Conservation (phyloP, 2,113 vertebrate species). For the Dryoscopus gambensis region DNA sequence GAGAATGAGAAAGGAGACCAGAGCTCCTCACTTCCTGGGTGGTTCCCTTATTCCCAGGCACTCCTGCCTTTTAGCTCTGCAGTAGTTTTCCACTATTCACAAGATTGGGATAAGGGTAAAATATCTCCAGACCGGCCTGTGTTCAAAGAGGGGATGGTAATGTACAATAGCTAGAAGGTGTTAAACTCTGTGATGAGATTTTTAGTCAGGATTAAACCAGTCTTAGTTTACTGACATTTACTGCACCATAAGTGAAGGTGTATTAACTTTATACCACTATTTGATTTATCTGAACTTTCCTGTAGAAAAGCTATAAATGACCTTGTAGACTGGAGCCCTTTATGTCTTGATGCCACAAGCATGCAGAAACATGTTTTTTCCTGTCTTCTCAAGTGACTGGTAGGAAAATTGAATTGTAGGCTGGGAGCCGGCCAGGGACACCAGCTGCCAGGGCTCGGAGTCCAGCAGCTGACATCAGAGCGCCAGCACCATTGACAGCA, state of each 20-base stretch:
- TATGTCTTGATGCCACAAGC: not conserved
- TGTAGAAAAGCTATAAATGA: not conserved
- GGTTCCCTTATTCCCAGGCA: not conserved
- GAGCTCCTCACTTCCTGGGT: not conserved
- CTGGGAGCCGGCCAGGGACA: constrained; percentile 30
- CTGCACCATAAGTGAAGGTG: not conserved
- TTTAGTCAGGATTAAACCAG: not conserved
- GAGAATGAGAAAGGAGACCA: not conserved
- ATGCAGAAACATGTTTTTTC: not conserved
- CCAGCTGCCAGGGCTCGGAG: not conserved
- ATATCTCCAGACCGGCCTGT: not conserved
- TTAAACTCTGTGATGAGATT: not conserved
- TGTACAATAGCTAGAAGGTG: not conserved
- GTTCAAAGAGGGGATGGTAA: not conserved
- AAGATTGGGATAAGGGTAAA: not conserved
- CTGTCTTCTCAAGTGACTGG: not conserved
- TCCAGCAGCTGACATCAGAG: constrained; percentile 23
- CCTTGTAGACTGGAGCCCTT: not conserved
- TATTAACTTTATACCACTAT: not conserved
- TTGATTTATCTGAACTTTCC: not conserved
- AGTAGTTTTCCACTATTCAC: not conserved
- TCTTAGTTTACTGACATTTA: not conserved
- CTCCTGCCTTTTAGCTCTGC: not conserved
- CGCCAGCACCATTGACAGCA: not conserved
- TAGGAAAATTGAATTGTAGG: constrained; percentile 17